Conservation (phyloP, 2,888 invertebrate genomes). For the Andrena chrysosceles region DNA sequence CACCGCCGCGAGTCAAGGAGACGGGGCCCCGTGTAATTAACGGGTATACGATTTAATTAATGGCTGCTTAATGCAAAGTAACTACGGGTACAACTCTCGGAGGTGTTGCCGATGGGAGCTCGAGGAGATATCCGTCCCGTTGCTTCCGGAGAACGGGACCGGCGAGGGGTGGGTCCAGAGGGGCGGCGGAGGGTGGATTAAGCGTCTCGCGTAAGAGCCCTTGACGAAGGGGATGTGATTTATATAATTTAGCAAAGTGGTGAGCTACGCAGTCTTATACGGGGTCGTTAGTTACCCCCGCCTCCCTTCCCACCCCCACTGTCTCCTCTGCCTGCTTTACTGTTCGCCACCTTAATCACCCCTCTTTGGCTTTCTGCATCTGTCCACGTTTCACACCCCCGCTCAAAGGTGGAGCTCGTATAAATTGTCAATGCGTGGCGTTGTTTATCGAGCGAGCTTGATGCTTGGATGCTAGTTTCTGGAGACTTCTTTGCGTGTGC, state of each 20-base stretch:
- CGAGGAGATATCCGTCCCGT: conserved; percentile 31
- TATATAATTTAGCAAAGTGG: conserved; percentile 84
- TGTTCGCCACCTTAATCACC: conserved; percentile 61
- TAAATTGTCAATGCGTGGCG: not conserved
- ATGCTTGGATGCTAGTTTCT: too few relatives aligned
- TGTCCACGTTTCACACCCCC: conserved; percentile 56
- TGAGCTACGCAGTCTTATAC: conserved; percentile 77
- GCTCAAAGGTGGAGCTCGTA: not conserved
- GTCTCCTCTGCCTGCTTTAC: conserved; percentile 9
- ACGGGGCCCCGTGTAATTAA: conserved; percentile 72
- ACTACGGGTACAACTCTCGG: conserved; percentile 71
- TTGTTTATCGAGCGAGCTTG: not conserved
- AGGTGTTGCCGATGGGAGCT: conserved; percentile 66
- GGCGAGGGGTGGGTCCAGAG: conserved; percentile 17
- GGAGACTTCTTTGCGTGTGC: too few relatives aligned
- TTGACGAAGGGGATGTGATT: conserved; percentile 82
- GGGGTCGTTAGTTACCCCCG: conserved; percentile 76
- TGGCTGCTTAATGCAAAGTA: conserved; percentile 80
- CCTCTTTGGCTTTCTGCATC: conserved; percentile 62
- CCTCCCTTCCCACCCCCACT: conserved; percentile 36
- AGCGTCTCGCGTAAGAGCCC: conserved; percentile 76
- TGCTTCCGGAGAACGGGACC: conserved; percentile 21
- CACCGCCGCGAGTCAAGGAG: conserved; percentile 67
- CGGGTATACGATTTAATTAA: conserved; percentile 78
- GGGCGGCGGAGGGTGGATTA: conserved; percentile 70